Evolutionary conservation across 2,113 vertebrate genomes (phyloP), one percentile per base, ranked within the genome.

Genomic region (Acinonyx jubatus): DNA sequence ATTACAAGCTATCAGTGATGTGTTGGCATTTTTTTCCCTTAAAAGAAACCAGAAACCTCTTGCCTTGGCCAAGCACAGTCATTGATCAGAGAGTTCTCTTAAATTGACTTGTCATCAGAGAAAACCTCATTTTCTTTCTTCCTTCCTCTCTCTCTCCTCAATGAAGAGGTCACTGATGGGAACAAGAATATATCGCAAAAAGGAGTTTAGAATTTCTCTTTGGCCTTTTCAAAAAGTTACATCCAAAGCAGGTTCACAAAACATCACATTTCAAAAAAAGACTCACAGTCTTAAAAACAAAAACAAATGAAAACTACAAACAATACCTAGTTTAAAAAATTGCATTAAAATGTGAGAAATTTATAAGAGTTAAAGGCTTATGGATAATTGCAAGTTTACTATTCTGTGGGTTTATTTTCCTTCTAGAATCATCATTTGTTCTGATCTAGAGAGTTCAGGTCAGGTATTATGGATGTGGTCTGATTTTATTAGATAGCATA

Each of bases 81-180:
- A 93, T 86, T 98, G 97, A 98, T 98, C 97, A 98, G 96, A 98
- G 78, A 13, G 29, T 90, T 95, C 69, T 97, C 91, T 98, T 97
- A 98, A 98, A 97, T 87, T 97, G 96, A 98, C 92, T 98, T 98
- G 98, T 97, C 98, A 98, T 97, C 97, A 97, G 97, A 98, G 90
- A 97, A 98, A 97, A 97, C 61, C 91, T 92, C 86, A 94, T 96
- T 97, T 98, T 97, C 95, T 96, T 97, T 93, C 95, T 92, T 95
- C 71, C 88, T 95, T 97, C 86, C 91, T 97, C 80, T 74, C 18
- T 96, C 48, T 97, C 68, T 96, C 78, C 74, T 97, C 90, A 95
- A n/a, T 83, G 89, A 96, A 88, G 97, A 97, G 96, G 97, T 97
- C 94, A 97, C 57, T 96, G 93, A 96, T 91, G 82, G 91, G 85